These are phyloP conservation scores for Drosophila suboccidentalis DNA, from an alignment of 2,888 invertebrate genomes.

Conservation along the genomic window DNA sequence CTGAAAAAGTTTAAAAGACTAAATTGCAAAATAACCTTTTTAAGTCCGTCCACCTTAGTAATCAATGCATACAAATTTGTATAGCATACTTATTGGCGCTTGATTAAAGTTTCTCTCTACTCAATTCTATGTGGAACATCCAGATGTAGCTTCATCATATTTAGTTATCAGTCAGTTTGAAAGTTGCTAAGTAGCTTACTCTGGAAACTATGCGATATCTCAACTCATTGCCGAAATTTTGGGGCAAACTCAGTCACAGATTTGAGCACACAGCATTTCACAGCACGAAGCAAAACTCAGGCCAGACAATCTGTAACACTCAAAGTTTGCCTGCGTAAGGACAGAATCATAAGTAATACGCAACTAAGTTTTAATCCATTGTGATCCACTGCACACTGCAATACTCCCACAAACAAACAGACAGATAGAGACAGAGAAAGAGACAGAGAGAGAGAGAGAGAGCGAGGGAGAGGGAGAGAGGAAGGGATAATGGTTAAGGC, in stretches of 20 bases:
- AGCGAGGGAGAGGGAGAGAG: background rate
- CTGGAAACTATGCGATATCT: slow-evolving; percentile 10
- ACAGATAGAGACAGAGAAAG: background rate
- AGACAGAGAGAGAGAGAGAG: too few relatives aligned
- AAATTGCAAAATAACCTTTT: too few relatives aligned
- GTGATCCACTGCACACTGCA: slow-evolving; percentile 57
- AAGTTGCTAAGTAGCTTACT: slow-evolving; percentile 39
- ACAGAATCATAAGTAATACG: slow-evolving; percentile 52
- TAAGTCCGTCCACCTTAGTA: background rate
- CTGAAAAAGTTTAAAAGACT: too few relatives aligned
- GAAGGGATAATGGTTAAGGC: background rate
- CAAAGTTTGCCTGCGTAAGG: slow-evolving; percentile 31
- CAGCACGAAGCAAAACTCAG: background rate
- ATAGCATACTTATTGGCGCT: slow-evolving; percentile 1
- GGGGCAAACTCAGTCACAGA: slow-evolving; percentile 20
- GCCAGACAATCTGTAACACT: slow-evolving; percentile 30
- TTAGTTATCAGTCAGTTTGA: slow-evolving; percentile 10
- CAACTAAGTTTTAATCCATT: slow-evolving; percentile 64
- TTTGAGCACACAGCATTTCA: slow-evolving; percentile 8
- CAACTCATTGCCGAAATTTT: slow-evolving; percentile 20
- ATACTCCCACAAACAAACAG: slow-evolving; percentile 7
- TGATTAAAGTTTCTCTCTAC: background rate
- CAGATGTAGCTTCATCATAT: slow-evolving; percentile 1
- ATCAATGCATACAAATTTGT: background rate
- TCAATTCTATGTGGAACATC: background rate